Evolutionary conservation across 1,140 invertebrate species (phyloP).

Genomic region (Brachionus angularis): DNA sequence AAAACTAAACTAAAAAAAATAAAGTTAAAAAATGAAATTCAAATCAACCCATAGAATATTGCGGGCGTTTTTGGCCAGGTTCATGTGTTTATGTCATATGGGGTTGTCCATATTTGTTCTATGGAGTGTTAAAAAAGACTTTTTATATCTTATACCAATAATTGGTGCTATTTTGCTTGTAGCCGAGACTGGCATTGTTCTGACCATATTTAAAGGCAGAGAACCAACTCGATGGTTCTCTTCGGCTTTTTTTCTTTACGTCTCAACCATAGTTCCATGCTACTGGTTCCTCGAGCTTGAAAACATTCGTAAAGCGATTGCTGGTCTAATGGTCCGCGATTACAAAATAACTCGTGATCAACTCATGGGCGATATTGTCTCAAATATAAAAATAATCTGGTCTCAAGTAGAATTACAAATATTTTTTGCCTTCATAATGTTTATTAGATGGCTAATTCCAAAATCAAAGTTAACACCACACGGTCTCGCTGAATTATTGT

Average conservation of each 20-base stretch:
- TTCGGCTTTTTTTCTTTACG: slow-evolving; percentile 33
- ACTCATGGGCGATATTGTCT: slow-evolving; percentile 32
- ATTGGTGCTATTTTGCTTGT: slow-evolving; percentile 20
- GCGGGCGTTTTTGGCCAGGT: slow-evolving; percentile 4
- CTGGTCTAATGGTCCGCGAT: slow-evolving; percentile 10
- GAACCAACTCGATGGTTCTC: slow-evolving; percentile 39
- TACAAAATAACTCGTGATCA: slow-evolving; percentile 24
- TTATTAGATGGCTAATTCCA: slow-evolving; percentile 40
- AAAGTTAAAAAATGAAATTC: slow-evolving; percentile 11
- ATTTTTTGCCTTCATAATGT: slow-evolving; percentile 35
- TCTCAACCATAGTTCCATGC: slow-evolving; percentile 25
- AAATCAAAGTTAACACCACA: slow-evolving; percentile 16
- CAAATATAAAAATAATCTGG: slow-evolving; percentile 25
- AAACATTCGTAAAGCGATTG: slow-evolving; percentile 10
- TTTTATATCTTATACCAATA: slow-evolving; percentile 27
- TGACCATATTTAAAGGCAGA: slow-evolving; percentile 24
- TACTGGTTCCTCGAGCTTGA: slow-evolving; percentile 40
- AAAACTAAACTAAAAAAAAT: too few relatives aligned
- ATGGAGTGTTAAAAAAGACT: slow-evolving; percentile 17
- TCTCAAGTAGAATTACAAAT: slow-evolving; percentile 42
- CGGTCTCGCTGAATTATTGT: slow-evolving; percentile 31
- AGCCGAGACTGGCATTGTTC: slow-evolving; percentile 1
- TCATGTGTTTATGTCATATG: slow-evolving; percentile 25
- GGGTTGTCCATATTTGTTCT: slow-evolving; percentile 25
- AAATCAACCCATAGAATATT: slow-evolving; percentile 27